A percentile compares a stretch with the other conserved stretches of the same genome.
Conservation (phyloP, 2,797 vertebrate species). For the Rhinogobio ventralis region DNA sequence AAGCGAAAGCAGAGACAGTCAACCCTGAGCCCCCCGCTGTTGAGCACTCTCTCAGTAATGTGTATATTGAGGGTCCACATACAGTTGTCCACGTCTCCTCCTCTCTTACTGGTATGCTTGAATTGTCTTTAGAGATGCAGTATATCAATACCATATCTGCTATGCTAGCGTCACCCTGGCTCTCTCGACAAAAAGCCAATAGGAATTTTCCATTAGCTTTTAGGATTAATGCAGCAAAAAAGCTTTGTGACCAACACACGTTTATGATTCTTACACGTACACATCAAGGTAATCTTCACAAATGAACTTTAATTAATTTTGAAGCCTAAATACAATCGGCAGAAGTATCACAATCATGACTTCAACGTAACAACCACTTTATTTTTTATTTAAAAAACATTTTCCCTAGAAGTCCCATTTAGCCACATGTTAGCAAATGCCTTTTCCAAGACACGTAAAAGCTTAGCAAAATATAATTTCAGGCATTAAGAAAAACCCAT, state of each 20-base stretch:
- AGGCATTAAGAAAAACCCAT: neutral
- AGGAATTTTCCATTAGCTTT: neutral
- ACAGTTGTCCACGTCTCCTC: slow-evolving; percentile 85
- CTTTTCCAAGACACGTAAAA: neutral
- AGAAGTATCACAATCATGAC: neutral
- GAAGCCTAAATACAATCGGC: neutral
- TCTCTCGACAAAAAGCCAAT: neutral
- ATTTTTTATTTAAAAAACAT: neutral
- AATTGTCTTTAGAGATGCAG: neutral
- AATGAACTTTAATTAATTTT: neutral
- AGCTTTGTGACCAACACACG: neutral
- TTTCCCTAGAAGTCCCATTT: neutral
- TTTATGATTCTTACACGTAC: neutral
- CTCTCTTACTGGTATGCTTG: slow-evolving; percentile 83
- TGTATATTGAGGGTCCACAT: slow-evolving; percentile 89
- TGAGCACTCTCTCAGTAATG: slow-evolving; percentile 86
- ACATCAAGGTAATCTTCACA: neutral
- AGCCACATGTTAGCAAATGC: neutral
- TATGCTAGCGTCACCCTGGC: neutral
- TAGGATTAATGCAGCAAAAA: neutral
- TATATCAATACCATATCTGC: neutral
- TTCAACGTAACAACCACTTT: neutral
- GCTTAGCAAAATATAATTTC: neutral
- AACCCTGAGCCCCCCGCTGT: slow-evolving; percentile 80
- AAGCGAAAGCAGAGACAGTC: slow-evolving; percentile 85